phyloP scores from a whole-genome alignment of 2,797 vertebrate genomes.

The Sebastes kiyomatsui region DNA sequence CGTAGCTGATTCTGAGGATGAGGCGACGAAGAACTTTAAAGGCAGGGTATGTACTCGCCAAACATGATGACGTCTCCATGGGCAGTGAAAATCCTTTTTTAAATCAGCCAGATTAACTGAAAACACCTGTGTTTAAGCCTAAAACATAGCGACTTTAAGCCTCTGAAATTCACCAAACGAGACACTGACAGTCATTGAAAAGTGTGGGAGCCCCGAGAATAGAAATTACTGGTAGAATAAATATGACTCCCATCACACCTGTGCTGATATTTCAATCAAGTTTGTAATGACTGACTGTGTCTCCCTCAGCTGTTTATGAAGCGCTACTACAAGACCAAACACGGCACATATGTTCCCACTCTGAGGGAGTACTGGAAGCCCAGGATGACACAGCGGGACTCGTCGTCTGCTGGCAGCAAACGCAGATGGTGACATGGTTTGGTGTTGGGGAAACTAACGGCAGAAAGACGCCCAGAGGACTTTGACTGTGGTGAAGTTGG shows the following conservation, averaged over 20 bases:
- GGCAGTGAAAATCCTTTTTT: too few relatives aligned
- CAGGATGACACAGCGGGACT: constrained; percentile 2
- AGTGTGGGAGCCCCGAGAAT: background rate
- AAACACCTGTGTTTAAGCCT: background rate
- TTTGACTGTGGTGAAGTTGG: background rate
- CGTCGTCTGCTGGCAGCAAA: constrained; percentile 38
- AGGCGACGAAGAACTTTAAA: constrained; percentile 80
- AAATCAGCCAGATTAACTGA: too few relatives aligned
- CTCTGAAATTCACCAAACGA: background rate
- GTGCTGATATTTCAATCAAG: background rate
- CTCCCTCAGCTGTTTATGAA: constrained; percentile 80
- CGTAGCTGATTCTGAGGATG: constrained; percentile 84
- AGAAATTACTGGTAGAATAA: background rate
- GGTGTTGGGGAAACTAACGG: background rate
- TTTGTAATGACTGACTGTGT: background rate
- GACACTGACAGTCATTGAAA: background rate
- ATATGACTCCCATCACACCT: background rate
- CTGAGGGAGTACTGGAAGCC: constrained; percentile 83
- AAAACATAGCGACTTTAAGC: background rate
- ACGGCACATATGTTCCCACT: constrained; percentile 83
- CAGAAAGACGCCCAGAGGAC: background rate
- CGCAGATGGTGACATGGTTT: constrained; percentile 27
- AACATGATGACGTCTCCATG: too few relatives aligned
- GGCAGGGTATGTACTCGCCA: constrained; percentile 65
- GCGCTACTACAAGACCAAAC: constrained; percentile 83